Percentiles rank a stretch among this genome's conserved stretches.
phyloP scores from a whole-genome alignment of 2,797 vertebrate genomes.

The Sorex maritimensis region DNA sequence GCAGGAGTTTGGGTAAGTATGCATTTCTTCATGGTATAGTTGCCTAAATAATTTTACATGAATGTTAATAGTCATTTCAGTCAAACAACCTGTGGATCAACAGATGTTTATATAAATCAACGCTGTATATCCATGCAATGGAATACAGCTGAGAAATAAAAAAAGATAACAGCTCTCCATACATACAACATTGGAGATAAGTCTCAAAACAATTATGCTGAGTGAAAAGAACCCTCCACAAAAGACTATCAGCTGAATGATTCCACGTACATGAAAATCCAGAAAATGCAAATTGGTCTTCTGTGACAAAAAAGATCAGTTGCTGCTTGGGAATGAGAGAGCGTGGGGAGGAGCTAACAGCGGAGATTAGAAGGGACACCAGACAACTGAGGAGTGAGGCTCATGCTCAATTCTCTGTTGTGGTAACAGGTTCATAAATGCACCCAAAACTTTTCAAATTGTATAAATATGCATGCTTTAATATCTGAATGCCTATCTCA shows the following conservation, averaged over 20 bases:
- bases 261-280: slow-evolving; percentile 23
- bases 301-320: not conserved
- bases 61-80: slow-evolving; percentile 5
- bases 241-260: not conserved
- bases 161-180: slow-evolving; percentile 17
- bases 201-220: slow-evolving; percentile 20
- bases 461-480: not conserved
- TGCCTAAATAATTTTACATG: not conserved
- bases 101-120: not conserved
- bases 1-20: not conserved
- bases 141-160: not conserved
- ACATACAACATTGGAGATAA: not conserved
- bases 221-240: not conserved
- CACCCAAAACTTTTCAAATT: not conserved
- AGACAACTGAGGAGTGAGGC: not conserved
- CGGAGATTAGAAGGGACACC: not conserved
- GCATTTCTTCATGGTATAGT: not conserved
- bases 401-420: not conserved
- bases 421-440: not conserved
- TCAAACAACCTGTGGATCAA: slow-evolving; percentile 14
- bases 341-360: not conserved
- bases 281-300: slow-evolving; percentile 52
- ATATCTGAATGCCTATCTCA: not conserved
- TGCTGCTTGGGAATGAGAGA: not conserved
- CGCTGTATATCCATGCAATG: not conserved